Evolutionary conservation across 2,113 vertebrate species (phyloP).

Genomic region (Lagopus muta): DNA sequence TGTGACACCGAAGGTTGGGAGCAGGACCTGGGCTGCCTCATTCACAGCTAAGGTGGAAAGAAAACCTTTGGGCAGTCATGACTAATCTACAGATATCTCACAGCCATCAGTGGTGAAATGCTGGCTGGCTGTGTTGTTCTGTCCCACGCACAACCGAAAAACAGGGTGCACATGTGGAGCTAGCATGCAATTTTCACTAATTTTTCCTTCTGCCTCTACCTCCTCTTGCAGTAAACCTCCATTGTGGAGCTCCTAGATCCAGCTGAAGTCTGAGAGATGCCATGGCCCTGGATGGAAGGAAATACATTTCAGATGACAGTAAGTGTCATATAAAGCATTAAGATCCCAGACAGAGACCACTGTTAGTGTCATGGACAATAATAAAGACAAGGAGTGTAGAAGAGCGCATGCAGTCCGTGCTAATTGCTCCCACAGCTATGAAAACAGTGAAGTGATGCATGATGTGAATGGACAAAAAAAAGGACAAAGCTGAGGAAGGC

Average conservation of each 20-base stretch:
- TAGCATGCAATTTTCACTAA: not conserved
- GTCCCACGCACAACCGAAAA: not conserved
- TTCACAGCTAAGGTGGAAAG: conserved; percentile 9
- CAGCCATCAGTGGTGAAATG: not conserved
- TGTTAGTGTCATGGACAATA: conserved; percentile 46
- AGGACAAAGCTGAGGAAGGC: not conserved
- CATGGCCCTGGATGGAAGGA: not conserved
- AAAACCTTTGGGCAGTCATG: not conserved
- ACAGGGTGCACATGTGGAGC: not conserved
- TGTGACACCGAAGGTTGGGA: not conserved
- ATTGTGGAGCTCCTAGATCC: not conserved
- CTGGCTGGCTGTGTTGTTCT: not conserved
- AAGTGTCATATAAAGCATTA: not conserved
- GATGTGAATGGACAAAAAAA: not conserved
- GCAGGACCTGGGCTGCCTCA: not conserved
- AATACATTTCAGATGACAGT: not conserved
- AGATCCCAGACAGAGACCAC: conserved; percentile 4
- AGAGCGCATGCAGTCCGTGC: not conserved
- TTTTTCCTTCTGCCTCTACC: not conserved
- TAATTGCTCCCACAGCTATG: not conserved
- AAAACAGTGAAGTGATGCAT: conserved; percentile 2
- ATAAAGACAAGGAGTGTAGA: not conserved
- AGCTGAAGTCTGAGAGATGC: not conserved
- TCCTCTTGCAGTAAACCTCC: not conserved
- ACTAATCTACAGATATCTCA: not conserved